These are phyloP conservation scores for Palythoa grandiflora DNA, from an alignment of 92 coral and sea anemone species.

Conservation along the genomic window DNA sequence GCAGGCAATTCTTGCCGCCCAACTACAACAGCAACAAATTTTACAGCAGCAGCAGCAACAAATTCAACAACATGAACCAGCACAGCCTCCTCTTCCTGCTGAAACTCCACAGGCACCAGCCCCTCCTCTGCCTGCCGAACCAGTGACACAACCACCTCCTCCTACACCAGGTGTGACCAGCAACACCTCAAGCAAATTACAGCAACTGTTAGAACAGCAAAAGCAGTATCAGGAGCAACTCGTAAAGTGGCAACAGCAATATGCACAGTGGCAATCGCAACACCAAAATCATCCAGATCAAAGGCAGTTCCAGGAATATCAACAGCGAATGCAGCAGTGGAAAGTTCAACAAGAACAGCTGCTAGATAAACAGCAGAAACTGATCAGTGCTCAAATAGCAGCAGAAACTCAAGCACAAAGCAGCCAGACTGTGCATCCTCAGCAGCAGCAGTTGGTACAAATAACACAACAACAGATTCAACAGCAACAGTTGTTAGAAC, in stretches of 20 bases:
- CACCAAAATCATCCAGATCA: slow-evolving; percentile 97
- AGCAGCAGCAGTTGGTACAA: slow-evolving; percentile 32
- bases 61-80: background rate
- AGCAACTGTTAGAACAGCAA: slow-evolving; percentile 64
- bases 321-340: slow-evolving; percentile 86
- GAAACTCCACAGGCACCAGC: slow-evolving; percentile 42
- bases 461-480: slow-evolving; percentile 49
- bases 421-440: slow-evolving; percentile 6
- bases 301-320: slow-evolving; percentile 93
- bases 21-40: slow-evolving; percentile 47
- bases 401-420: slow-evolving; percentile 23
- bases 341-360: slow-evolving; percentile 75
- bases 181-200: slow-evolving; percentile 16
- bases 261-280: slow-evolving; percentile 90
- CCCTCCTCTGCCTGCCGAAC: slow-evolving; percentile 63
- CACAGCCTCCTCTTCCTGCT: slow-evolving; percentile 59
- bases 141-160: slow-evolving; percentile 52
- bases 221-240: slow-evolving; percentile 81
- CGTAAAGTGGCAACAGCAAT: slow-evolving; percentile 91
- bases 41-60: slow-evolving; percentile 25
- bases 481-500: slow-evolving; percentile 35
- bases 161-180: slow-evolving; percentile 28
- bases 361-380: slow-evolving; percentile 48
- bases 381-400: background rate
- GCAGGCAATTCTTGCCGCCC: slow-evolving; percentile 32